These are phyloP conservation scores for Drosophila parabipectinata DNA, from an alignment of 1,140 invertebrate species.

Conservation along the genomic window DNA sequence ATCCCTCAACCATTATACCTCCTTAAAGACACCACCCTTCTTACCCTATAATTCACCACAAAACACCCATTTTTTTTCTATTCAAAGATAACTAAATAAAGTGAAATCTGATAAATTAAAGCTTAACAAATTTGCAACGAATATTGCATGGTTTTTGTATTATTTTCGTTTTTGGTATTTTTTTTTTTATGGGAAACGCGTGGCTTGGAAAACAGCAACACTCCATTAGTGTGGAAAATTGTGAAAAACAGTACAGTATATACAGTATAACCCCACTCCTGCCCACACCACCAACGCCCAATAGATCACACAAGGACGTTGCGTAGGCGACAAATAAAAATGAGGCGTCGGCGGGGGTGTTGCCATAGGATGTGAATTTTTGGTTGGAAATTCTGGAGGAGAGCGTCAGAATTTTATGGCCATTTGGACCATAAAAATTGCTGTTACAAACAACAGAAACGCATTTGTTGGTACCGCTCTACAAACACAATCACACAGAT, in stretches of 20 bases:
- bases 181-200: slow-evolving; percentile 20
- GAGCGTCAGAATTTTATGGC: slow-evolving; percentile 63
- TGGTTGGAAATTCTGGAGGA: slow-evolving; percentile 13
- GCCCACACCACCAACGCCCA: background rate
- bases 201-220: slow-evolving; percentile 41
- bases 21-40: no score
- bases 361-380: background rate
- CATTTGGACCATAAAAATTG: slow-evolving; percentile 74
- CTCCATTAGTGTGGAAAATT: slow-evolving; percentile 71
- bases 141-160: slow-evolving; percentile 1
- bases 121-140: slow-evolving; percentile 17
- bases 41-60: no score
- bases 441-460: slow-evolving; percentile 74
- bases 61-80: background rate
- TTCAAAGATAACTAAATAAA: slow-evolving; percentile 1
- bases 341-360: background rate
- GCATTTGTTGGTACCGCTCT: slow-evolving; percentile 56
- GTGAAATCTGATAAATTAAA: slow-evolving; percentile 25
- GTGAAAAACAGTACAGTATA: slow-evolving; percentile 53
- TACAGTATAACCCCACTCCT: slow-evolving; percentile 8
- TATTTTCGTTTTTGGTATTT: background rate
- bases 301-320: slow-evolving; percentile 58
- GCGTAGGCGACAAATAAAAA: slow-evolving; percentile 41
- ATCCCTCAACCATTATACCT: no score
- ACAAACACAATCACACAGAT: slow-evolving; percentile 2